Base-by-base conservation (phyloP, 2,888 invertebrate genomes). In the Lycia hirtaria region DNA sequence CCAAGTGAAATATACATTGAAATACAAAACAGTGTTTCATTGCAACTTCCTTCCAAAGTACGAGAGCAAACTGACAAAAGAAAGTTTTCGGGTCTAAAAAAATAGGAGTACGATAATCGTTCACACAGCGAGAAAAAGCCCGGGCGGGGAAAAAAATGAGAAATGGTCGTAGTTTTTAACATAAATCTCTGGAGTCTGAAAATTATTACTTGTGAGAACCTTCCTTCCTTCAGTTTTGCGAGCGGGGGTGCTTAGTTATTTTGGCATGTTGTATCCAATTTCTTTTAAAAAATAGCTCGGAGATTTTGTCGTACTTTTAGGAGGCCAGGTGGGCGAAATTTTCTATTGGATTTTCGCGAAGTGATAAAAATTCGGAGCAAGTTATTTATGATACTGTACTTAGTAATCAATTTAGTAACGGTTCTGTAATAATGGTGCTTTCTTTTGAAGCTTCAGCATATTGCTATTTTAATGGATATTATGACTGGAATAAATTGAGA, bases 131-230 rank as follows among this genome's bases (percentile, higher is more conserved):
- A 75, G 72, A 80, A 75, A 79, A 71, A 73, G 72, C 60, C 62
- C 67, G 69, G 62, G 69, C 60, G 69, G 71, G 74, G 75, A 81
- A 80, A 80, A 84, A 86, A 84, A 87, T 88, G 91, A 91, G 83
- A 86, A 89, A 91, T 87, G 85, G 80, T 70, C 72, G 59, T 91
- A 91, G 83, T 91, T 91, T 88, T 86, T 76, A 82, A 87, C 89
- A 90, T 91, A 91, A 91, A 91, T 91, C 90, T 88, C 68, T 68
- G 67, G 59, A 75, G 83, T 84, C 80, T 71, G 65, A 80, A 85
- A 86, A 87, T 87, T 86, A 86, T 86, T 83, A 83, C 84, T 85
- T 76, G 80, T 76, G 83, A 81, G 78, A 73, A 71, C 69, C 71
- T 51, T 66, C 65, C 75, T 70, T 72, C 73, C 71, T 75, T 75